Evolutionary conservation across 2,797 vertebrate genomes (phyloP), one percentile per base, ranked within the genome.

Genomic region (Margarornis squamiger): DNA sequence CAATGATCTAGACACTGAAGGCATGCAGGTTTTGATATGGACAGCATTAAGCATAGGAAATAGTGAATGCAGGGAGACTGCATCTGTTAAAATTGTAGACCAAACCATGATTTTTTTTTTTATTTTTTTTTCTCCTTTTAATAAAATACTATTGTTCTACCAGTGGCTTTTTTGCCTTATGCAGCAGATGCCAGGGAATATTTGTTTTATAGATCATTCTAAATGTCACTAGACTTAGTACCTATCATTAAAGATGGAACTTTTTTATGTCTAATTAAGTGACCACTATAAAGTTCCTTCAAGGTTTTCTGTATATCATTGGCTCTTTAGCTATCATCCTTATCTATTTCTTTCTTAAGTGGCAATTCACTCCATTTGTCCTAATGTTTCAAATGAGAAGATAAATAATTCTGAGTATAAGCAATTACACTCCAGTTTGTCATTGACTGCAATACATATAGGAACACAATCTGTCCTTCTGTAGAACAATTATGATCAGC

Each of bases 31-130:
- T 88, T 87, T 62, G 3, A 23, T 30, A 2, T 8, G 45, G 32
- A 30, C 11, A 29, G 16, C 20, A 48, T 46, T 77, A 68, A 75
- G 8, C 0, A 0, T 4, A 52, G 30, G 39, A 82, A 71, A 39
- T 11, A 58, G 14, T 1, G 6, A 11, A 39, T 6, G 2, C 22
- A 48, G 20, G 13, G n/a, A 38, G 48, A 10, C 6, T 73, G 8
- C 8, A 22, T 57, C 29, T 81, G 20, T 80, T 65, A 38, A 88
- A 52, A 59, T 59, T 51, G 12, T 63, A 18, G 13, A 48, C 22
- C 52, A 57, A 94, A 34, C 3, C 8, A 27, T 36, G 6, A 6
- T 6, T 5, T 19, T 38, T 77, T 27, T 14, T 8, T 8, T 6
- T 5, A 16, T 41, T 77, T 30, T 14, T 45, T 77, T 30, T 14